Evolutionary conservation across 1,140 invertebrate species (phyloP).

Genomic region (Meloidogyne floridensis): DNA sequence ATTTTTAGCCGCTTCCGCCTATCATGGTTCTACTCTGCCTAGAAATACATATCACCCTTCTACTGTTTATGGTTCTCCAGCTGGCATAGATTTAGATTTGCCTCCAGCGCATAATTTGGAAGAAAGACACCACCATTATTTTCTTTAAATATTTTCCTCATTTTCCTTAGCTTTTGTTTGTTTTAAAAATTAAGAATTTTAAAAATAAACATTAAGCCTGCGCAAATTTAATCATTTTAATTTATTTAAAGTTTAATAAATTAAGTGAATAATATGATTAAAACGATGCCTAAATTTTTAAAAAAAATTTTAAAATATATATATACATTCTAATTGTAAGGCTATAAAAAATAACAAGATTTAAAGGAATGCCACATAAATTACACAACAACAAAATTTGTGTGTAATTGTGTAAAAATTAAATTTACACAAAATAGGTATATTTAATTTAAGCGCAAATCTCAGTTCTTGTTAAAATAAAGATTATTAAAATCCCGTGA

Average conservation of each 20-base stretch:
- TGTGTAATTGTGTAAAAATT: no score
- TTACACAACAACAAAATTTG: no score
- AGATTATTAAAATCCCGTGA: no score
- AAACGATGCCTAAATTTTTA: not conserved
- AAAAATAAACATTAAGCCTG: no score
- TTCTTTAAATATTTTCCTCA: slow-evolving; percentile 12
- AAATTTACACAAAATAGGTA: no score
- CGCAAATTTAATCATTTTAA: no score
- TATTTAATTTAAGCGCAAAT: no score
- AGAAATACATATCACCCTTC: slow-evolving; percentile 43
- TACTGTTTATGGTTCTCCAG: slow-evolving; percentile 22
- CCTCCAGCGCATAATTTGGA: slow-evolving; percentile 63
- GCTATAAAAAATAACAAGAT: not conserved
- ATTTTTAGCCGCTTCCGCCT: slow-evolving; percentile 50
- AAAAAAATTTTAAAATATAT: no score
- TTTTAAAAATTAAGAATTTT: no score
- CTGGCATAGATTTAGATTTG: slow-evolving; percentile 56
- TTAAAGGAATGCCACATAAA: not conserved
- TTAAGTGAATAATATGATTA: not conserved
- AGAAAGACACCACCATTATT: slow-evolving; percentile 59
- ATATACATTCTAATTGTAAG: slow-evolving; percentile 1
- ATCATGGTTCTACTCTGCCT: slow-evolving; percentile 40
- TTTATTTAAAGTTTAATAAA: not conserved
- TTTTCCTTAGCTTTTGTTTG: not conserved
- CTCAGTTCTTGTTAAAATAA: no score